Base-by-base conservation (phyloP, 2,888 invertebrate genomes). In the Drosophila pseudotalamancana region DNA sequence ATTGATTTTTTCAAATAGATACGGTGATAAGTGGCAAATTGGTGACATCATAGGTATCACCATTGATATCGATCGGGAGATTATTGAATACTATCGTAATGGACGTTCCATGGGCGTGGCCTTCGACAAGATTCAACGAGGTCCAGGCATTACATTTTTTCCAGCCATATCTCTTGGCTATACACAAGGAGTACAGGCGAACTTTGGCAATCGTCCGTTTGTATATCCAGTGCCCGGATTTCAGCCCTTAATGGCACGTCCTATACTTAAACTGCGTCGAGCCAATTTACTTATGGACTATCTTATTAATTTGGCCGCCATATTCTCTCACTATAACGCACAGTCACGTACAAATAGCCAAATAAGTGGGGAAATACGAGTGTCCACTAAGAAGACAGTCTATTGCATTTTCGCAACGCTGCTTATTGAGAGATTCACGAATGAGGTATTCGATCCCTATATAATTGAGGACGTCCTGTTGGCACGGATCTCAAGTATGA, bases 1-100 rank as follows among this genome's bases (percentile, higher is more conserved):
- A 14, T 11, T 4, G 6, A 4, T 9, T 37, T 23, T 8, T 1
- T 1, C 4, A 5, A 4, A n/a, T 21, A 91, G 91, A 70, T 97
- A 97, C 88, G 97, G 97, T 0, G 94, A 95, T 84, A 91, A 94
- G 14, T 97, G 97, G 97, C 92, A 95, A 71, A 94, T 94, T n/a
- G 97, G 96, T 14, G 97, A 97, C 90, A 94, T 96, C 48, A 96
- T 97, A 56, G 95, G 95, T 0, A 93, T 95, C 76, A 94, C 95
- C 57, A 91, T 97, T 21, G 95, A 97, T 89, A 91, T 96, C 89
- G 95, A 96, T 70, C 92, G 92, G 18, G 95, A 95, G 6, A 92
- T 92, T 1, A 92, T 96, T 62, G 94, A 94, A 84, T 96, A 90
- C 70, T 90, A 65, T 90, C 95, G 96, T 74, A 97, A 97, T 90